Base-by-base conservation (phyloP, 2,888 invertebrate genomes). In the Watsonalla binaria region DNA sequence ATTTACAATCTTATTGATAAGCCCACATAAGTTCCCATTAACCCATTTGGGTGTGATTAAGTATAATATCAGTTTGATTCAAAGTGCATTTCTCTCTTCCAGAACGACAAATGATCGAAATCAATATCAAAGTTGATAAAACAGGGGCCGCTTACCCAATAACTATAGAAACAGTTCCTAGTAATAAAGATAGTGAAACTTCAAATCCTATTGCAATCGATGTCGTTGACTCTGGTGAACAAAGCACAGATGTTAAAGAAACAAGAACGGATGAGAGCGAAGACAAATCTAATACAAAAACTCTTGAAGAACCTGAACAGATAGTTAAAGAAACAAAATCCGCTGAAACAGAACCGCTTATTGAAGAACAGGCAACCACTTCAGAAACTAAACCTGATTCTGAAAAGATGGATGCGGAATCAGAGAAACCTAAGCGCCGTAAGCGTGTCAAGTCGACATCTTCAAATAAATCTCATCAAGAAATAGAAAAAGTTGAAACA, bases 391-490 rank as follows among this genome's bases (percentile, higher is more conserved):
- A 54, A 45, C 53, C 56, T 45, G 64, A 60, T 0, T 45, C 50
- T 5, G 68, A 61, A 14, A 13, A 49, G 9, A 54, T 7, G 47
- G 57, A 57, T 48, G 60, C 57, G 37, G 54, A 59, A 46, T 46
- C 48, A 14, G 54, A 49, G 11, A 62, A 60, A 56, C 54, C 64
- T 2, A 56, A 54, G 8, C 59, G 51, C 53, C 59, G 58, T 51
- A 68, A 63, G 54, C 65, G 70, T 6, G 56, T 51, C 4, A 53
- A 61, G 53, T 72, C 73, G 0, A 61, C 63, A 7, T 58, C 68
- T 1, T 66, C 68, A 0, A 68, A 63, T 42, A 63, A 65, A 62
- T 64, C 65, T 6, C 52, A 33, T 0, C 56, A 57, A 46, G 64
- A 62, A 34, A 24, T 51, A 6, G 58, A 57, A 56, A 51, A 62